Percentiles rank a stretch among this genome's conserved stretches.
Conservation (phyloP, 1,140 invertebrate genomes). For the Drosophila triauraria region DNA sequence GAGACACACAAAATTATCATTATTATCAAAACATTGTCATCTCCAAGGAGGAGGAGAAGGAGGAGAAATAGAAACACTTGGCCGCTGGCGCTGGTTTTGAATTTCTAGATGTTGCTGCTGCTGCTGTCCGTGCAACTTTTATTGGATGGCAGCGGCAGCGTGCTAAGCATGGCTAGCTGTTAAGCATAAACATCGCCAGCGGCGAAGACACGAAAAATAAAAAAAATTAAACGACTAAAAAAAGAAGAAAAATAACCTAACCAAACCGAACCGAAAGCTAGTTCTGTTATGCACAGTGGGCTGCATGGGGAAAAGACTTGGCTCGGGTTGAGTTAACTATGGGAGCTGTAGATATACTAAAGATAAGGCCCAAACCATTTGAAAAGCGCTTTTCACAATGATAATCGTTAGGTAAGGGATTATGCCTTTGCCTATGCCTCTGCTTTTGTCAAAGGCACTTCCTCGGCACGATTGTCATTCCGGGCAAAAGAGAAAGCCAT, state of each 20-base stretch:
- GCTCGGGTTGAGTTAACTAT: constrained; percentile 41
- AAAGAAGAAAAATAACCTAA: constrained; percentile 28
- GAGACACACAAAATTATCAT: constrained; percentile 50
- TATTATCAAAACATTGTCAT: constrained; percentile 73
- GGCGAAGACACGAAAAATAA: constrained; percentile 43
- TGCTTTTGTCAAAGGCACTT: constrained; percentile 35
- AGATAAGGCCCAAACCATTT: constrained; percentile 29
- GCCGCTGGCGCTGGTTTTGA: constrained; percentile 63
- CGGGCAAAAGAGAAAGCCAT: constrained; percentile 44
- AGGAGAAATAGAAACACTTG: constrained; percentile 42
- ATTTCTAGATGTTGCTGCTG: constrained; percentile 53
- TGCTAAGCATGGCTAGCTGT: constrained; percentile 71
- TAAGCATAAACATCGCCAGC: constrained; percentile 68
- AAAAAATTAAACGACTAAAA: constrained; percentile 1
- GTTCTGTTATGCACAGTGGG: constrained; percentile 78
- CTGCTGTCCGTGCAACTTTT: constrained; percentile 53
- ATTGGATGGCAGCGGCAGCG: constrained; percentile 58
- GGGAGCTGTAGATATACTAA: constrained; percentile 32
- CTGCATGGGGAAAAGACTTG: constrained; percentile 21
- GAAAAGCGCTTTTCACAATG: constrained; percentile 49
- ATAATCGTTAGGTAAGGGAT: constrained; percentile 64
- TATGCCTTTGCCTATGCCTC: neutral
- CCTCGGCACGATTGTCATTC: constrained; percentile 37
- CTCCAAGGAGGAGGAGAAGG: constrained; percentile 7
- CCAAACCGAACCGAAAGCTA: constrained; percentile 48